Conservation (phyloP, 1,140 invertebrate species). For the Thaumatotibia leucotreta region DNA sequence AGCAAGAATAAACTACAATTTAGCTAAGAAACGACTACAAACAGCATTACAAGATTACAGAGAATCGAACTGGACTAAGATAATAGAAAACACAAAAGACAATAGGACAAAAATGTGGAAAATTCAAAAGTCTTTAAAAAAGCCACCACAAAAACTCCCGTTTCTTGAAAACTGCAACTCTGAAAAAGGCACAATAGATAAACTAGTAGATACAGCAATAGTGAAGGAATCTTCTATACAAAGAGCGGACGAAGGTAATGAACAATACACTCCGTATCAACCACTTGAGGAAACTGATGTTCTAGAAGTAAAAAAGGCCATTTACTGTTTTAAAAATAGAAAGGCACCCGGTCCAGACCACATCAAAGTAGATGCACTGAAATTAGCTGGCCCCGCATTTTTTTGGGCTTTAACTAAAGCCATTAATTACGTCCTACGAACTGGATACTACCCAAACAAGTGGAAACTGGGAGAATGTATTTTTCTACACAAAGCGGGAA, state of each 20-base stretch:
- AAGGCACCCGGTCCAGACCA: slow-evolving; percentile 14
- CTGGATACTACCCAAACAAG: slow-evolving; percentile 10
- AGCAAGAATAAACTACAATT: not conserved
- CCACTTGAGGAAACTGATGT: not conserved
- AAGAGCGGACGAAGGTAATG: not conserved
- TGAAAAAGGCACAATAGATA: slow-evolving; percentile 11
- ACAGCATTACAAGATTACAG: not conserved
- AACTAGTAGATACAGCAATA: slow-evolving; percentile 10
- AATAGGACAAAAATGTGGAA: slow-evolving; percentile 8
- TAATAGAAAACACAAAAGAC: not conserved
- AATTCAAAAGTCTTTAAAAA: slow-evolving; percentile 1
- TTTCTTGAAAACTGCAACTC: not conserved
- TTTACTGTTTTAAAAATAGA: slow-evolving; percentile 16
- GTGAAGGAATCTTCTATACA: not conserved
- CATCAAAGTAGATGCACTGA: slow-evolving; percentile 11
- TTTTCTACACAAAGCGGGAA: slow-evolving; percentile 14
- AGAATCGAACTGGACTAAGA: not conserved
- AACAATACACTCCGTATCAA: slow-evolving; percentile 2
- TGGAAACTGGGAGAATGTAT: slow-evolving; percentile 18
- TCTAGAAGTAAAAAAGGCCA: not conserved
- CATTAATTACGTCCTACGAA: not conserved
- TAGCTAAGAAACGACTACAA: not conserved
- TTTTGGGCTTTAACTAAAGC: not conserved
- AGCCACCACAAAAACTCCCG: not conserved
- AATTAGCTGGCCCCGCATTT: slow-evolving; percentile 8